A percentile compares a stretch with the other conserved stretches of the same genome.
phyloP scores from a whole-genome alignment of 2,888 invertebrate genomes.

The Invenusta paracnida region DNA sequence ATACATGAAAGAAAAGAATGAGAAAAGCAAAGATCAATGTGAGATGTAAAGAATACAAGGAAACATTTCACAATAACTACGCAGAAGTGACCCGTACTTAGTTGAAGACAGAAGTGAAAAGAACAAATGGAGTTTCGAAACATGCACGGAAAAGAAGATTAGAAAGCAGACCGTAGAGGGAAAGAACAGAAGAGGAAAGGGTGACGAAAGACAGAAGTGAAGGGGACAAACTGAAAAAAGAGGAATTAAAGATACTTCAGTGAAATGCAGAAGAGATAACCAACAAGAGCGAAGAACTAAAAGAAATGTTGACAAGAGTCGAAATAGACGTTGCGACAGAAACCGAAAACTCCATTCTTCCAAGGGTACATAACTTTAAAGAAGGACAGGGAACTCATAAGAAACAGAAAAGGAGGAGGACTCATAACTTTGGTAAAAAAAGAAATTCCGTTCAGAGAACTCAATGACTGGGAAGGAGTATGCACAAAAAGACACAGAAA shows the following conservation, averaged over 20 bases:
- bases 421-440: background rate
- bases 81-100: background rate
- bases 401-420: background rate
- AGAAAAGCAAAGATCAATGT: background rate
- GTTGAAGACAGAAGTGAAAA: background rate
- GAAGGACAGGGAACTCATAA: background rate
- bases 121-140: background rate
- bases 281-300: background rate
- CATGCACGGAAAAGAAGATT: too few relatives aligned
- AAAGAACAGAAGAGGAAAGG: background rate
- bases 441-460: too few relatives aligned
- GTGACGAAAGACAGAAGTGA: background rate
- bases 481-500: background rate
- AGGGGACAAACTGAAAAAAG: background rate
- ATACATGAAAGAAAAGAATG: background rate
- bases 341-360: too few relatives aligned
- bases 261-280: background rate
- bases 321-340: background rate
- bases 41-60: background rate
- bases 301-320: background rate
- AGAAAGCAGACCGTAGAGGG: background rate
- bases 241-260: background rate
- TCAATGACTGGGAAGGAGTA: too few relatives aligned
- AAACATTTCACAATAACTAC: background rate
- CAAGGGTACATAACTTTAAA: background rate